Evolutionary conservation across 2,113 vertebrate species (phyloP), one percentile per base, ranked within the genome.

Genomic region (Sinocyclocheilus grahami): DNA sequence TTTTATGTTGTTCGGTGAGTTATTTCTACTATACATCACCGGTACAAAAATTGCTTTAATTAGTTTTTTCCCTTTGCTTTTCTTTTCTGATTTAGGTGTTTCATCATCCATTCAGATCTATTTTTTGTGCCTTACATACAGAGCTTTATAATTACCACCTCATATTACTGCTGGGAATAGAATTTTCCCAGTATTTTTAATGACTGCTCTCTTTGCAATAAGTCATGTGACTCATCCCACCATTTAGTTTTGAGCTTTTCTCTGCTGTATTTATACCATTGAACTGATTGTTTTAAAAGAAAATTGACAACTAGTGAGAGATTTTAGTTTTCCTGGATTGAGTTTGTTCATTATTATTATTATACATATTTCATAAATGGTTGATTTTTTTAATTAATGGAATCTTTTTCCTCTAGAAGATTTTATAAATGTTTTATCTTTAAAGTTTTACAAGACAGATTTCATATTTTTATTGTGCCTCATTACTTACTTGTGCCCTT

Each of bases 121-220:
- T 71, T 39, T 71, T 71, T 71, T 71, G 18, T 20, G 33, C 65
- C 65, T 69, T 90, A 92, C 83, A 65, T 85, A 80, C 72, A 78
- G 58, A 77, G 82, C 80, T 88, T 24, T 77, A 86, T 78, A 81
- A 89, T 87, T 91, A 88, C 88, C 86, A 67, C 78, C 37, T 87
- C 85, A 85, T 87, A 88, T 83, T 87, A 82, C 86, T 86, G 39
- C 6, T 5, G 78, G 85, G 87, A 91, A 65, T 81, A 87, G 84
- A 86, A 22, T 10, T 74, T 86, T 88, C 85, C 77, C 55, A 75
- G 87, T 78, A 76, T 78, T 80, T 72, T 86, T 91, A 87, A 91
- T 86, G 86, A 86, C 67, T 63, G 60, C 62, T 71, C 53, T 42
- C 37, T 74, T 74, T 72, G 18, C 12, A 42, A 4, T 4, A 37